Base-by-base conservation (phyloP, 2,888 invertebrate genomes). In the Euproctis similis region DNA sequence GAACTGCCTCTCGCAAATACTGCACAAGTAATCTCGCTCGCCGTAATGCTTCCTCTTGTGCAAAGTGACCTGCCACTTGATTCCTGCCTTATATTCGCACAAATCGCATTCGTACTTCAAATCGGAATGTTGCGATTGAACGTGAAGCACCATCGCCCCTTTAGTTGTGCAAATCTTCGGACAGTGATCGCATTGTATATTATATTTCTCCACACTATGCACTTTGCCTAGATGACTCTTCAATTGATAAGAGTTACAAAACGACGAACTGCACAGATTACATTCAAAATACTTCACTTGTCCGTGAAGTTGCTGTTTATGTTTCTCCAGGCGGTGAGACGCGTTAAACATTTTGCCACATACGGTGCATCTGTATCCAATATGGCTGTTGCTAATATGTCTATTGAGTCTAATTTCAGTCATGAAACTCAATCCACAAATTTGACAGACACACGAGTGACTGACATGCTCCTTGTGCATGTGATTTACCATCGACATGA, bases 1-100 rank as follows among this genome's bases (percentile, higher is more conserved):
- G 24, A 88, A 86, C 43, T 68, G 70, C 22, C 70, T 78, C 0
- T 80, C 76, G 30, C 89, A 89, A n/a, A 87, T 65, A 19, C 86
- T 86, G 34, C 89, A 89, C 1, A 66, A 61, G 31, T 86, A 87
- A 7, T 74, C 68, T 6, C 73, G 81, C 1, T 84, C 80, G 0
- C 78, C 81, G 9, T 67, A 74, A 59, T 87, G 88, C 19, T 75
- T 81, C 10, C 75, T 69, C 26, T 72, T 74, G 34, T 87, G 87
- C 2, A 77, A 32, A 12, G 60, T 75, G 0, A 80, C 54, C 48
- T 67, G 46, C 69, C 70, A 75, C 30, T 71, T 72, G 0, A 73
- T 67, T 0, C 62, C 60, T 0, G 73, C 62, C 7, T 60, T 69
- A 16, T 80, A 78, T 3, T 63, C 69, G 34, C 78, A 80, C 0